Conservation (phyloP, 64 coral and sea anemone species). For the Montipora sp. region DNA sequence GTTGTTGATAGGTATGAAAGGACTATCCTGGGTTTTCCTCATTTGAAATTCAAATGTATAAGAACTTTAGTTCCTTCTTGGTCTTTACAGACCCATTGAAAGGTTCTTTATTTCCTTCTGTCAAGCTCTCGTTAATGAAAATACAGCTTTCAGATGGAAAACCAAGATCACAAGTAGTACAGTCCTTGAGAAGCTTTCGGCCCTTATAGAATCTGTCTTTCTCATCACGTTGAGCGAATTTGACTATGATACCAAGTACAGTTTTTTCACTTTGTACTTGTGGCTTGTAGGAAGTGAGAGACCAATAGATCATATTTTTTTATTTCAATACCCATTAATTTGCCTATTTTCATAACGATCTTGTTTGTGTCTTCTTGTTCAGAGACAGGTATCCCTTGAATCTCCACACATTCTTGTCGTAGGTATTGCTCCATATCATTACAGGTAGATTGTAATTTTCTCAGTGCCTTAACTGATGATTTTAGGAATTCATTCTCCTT, state of each 20-base stretch:
- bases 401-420: neutral
- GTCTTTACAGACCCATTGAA: neutral
- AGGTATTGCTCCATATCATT: too few relatives aligned
- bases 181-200: neutral
- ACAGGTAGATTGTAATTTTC: too few relatives aligned
- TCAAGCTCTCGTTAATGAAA: slow-evolving; percentile 20
- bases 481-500: too few relatives aligned
- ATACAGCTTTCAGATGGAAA: neutral
- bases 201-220: neutral
- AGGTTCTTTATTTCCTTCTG: slow-evolving; percentile 21
- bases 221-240: neutral
- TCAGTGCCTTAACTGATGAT: too few relatives aligned
- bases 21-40: neutral
- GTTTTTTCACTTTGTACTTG: slow-evolving; percentile 20
- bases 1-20: slow-evolving; percentile 2
- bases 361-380: too few relatives aligned
- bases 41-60: neutral
- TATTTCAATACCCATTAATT: neutral
- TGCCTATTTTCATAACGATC: neutral
- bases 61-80: slow-evolving; percentile 4
- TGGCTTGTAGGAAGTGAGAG: slow-evolving; percentile 4
- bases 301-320: neutral
- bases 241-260: neutral
- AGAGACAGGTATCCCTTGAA: neutral
- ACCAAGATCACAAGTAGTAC: neutral